Evolutionary conservation across 1,140 invertebrate species (phyloP), one percentile per base, ranked within the genome.

Genomic region (Pseudomyrmex flavicornis): DNA sequence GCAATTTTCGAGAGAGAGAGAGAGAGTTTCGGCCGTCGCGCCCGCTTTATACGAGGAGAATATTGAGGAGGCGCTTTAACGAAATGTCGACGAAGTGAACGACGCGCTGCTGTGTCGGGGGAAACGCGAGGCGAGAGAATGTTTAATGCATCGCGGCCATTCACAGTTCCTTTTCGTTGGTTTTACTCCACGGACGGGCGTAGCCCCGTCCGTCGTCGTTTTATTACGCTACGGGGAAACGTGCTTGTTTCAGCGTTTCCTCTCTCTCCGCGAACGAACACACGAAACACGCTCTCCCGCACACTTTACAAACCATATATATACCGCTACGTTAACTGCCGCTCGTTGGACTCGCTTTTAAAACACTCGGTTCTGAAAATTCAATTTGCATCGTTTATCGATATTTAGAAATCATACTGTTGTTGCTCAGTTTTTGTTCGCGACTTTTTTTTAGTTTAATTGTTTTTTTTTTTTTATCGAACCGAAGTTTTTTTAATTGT

Each of bases 121-220:
- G 22, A 70, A 66, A 69, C 56, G 58, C 44, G 4, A 35, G 50
- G 20, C 61, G n/a, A n/a, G 69, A 63, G 69, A 63, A 82, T 56
- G 54, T 85, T 62, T 74, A 75, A 75, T 65, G 69, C 70, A 68
- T 44, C 12, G n/a, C 52, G 20, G 62, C n/a, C 74, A 72, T 74
- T 75, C 56, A 22, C 69, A 26, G 56, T 74, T 74, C 22, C 76
- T 68, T 82, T 74, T 26, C 70, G 83, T 10, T 22, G 58, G 62
- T 63, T 80, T 80, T 72, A 72, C 44, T 12, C 12, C 12, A 2
- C 12, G 58, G 22, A 2, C 12, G 58, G 22, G 12, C 26, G 17
- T 15, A 15, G 8, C 20, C 58, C 26, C 26, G 46, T 35, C 4
- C 35, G 35, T 35, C 35, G 46, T 85, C 35, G 46, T 85, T 82